Evolutionary conservation across 2,888 invertebrate genomes (phyloP), one percentile per base, ranked within the genome.

Genomic region (Acrobasis suavella): DNA sequence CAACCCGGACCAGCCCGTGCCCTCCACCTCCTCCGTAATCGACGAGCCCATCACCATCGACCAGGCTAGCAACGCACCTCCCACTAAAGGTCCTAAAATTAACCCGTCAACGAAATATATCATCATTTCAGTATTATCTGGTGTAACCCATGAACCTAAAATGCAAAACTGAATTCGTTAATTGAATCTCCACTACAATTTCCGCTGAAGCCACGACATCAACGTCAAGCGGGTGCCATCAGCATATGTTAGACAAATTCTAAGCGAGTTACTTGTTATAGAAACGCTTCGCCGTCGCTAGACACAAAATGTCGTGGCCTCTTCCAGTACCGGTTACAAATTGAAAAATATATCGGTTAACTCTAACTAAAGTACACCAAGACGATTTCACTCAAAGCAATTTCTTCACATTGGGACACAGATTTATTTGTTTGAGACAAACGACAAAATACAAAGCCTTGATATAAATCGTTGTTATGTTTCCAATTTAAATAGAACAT

Each of bases 21-120:
- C 89, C 0, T 89, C 89, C 17, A 88, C 91, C 0, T 89, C 90
- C 0, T 87, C 90, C 0, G 88, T 84, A 1, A 79, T 76, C 1
- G 86, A 87, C 38, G 83, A 84, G 7, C 78, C 78, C 0, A 73
- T 70, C 0, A 78, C 80, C 50, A 71, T 74, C 14, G 80, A 76
- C 39, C 72, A 76, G 42, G 68, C 72, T 72, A 86, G 83, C 58
- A 87, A 87, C 51, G 73, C 67, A 6, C 79, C 81, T 22, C 73
- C 72, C 32, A 78, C 85, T 61, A 90, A 87, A 89, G 91, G 91
- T 91, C 78, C 77, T 52, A 50, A 37, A 22, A 3, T 22, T 22
- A 22, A 32, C 32, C 32, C 32, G 8, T 32, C 32, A 32, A 32
- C 32, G 5, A 32, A 32, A 8, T 8, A 6, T 32, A 2, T 8